Evolutionary conservation across 2,113 vertebrate species (phyloP), one percentile per base, ranked within the genome.

Genomic region (Oreochromis niloticus): DNA sequence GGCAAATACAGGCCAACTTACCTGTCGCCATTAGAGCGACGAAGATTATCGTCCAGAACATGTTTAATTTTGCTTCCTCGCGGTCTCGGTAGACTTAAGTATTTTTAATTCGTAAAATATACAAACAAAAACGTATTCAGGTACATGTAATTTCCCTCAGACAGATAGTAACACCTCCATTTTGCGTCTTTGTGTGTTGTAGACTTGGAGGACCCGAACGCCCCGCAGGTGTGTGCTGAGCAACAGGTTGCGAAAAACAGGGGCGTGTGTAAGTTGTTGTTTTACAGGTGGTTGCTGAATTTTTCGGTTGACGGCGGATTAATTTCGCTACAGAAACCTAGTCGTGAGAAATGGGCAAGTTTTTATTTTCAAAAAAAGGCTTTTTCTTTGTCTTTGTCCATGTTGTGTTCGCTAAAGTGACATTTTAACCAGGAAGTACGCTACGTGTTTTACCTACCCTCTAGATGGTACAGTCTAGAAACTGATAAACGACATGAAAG

Each of bases 21-120:
- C 96, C 96, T 95, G 94, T 87, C 46, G 95, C 93, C 92, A 96
- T 89, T 22, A 95, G 79, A 24, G 88, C 92, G 75, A 63, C 91
- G 82, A 94, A 13, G 27, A 95, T 32, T 5, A 95, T 9, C 19
- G 48, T 86, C 94, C 93, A 93, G 14, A 95, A 90, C 95, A 93
- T 95, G 3, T 89, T 94, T 10, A 71, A 13, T 88, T 75, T 86
- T 17, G 4, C 34, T 57, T 59, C 46, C 11, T 66, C 57, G 2
- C 3, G 1, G 2, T 84, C 19, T 85, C 17, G 36, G 17, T 81
- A 66, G 61, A 87, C 11, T 12, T 39, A 4, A 6, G 10, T 55
- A 1, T 6, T 50, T 5, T 39, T 24, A 41, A 34, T 39, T 34
- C 2, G 13, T 27, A 9, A 24, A 71, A 50, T 3, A 17, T 34